Conservation (phyloP, 2,888 invertebrate species). For the Dolomedes plantarius region DNA sequence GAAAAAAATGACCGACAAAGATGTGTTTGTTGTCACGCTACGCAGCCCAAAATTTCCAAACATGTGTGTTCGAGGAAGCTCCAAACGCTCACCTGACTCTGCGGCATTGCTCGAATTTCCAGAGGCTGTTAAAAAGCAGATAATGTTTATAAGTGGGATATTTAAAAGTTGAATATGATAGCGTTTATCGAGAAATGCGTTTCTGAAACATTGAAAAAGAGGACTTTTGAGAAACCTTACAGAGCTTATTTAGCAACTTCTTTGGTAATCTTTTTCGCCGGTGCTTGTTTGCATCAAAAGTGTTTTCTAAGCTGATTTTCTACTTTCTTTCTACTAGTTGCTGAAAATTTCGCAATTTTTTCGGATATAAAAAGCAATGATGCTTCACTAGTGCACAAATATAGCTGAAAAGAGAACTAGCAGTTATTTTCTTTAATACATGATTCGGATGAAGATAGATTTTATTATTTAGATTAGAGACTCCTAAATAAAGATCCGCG, state of each 20-base stretch:
- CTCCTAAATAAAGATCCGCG: neutral
- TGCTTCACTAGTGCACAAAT: neutral
- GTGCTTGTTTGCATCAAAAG: slow-evolving; percentile 5
- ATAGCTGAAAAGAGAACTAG: neutral
- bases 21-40: neutral
- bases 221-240: neutral
- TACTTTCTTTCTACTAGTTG: neutral
- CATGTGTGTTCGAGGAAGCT: neutral
- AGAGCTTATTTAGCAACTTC: slow-evolving; percentile 19
- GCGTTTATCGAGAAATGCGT: neutral
- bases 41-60: neutral
- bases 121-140: neutral
- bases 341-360: neutral
- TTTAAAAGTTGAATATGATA: neutral
- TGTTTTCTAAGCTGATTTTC: slow-evolving; percentile 14
- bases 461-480: neutral
- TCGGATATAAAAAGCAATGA: neutral
- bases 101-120: no score
- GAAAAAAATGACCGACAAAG: neutral
- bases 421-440: neutral
- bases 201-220: neutral
- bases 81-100: neutral
- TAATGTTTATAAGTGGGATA: neutral
- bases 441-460: neutral
- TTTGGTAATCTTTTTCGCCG: neutral